A percentile compares a stretch with the other conserved stretches of the same genome.
Evolutionary conservation across 2,888 invertebrate species (phyloP).

Genomic region (Thecophora atra): DNA sequence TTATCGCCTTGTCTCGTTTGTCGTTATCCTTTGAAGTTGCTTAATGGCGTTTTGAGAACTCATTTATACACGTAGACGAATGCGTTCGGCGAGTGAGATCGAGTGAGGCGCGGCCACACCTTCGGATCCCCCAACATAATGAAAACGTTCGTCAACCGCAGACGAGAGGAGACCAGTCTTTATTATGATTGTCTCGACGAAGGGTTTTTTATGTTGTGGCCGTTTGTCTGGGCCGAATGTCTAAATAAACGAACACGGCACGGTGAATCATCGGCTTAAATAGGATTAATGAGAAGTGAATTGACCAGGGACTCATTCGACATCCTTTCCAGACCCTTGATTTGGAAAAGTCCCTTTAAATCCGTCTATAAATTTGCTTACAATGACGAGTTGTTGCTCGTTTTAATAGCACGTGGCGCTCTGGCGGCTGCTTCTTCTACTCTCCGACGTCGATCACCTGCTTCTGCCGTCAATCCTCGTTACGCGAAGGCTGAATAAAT

Average conservation of each 20-base stretch:
- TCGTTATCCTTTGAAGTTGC: slow-evolving; percentile 44
- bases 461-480: slow-evolving; percentile 9
- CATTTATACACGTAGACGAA: slow-evolving; percentile 35
- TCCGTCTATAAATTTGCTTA: neutral
- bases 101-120: slow-evolving; percentile 28
- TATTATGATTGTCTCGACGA: slow-evolving; percentile 22
- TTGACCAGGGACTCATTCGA: no score
- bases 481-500: slow-evolving; percentile 8
- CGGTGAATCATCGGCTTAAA: slow-evolving; percentile 22
- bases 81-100: neutral
- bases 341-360: neutral
- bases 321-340: no score
- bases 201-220: slow-evolving; percentile 7
- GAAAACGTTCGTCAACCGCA: slow-evolving; percentile 29
- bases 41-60: slow-evolving; percentile 45
- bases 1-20: slow-evolving; percentile 42
- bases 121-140: slow-evolving; percentile 20
- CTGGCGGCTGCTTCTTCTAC: neutral
- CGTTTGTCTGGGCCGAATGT: slow-evolving; percentile 26
- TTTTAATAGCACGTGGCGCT: slow-evolving; percentile 13
- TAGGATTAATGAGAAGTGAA: neutral
- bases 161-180: neutral
- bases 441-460: slow-evolving; percentile 19
- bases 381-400: neutral
- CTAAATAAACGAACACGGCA: slow-evolving; percentile 19